These are phyloP conservation scores for Schlechtendalia chinensis DNA, from an alignment of 1,140 invertebrate genomes.

Conservation along the genomic window DNA sequence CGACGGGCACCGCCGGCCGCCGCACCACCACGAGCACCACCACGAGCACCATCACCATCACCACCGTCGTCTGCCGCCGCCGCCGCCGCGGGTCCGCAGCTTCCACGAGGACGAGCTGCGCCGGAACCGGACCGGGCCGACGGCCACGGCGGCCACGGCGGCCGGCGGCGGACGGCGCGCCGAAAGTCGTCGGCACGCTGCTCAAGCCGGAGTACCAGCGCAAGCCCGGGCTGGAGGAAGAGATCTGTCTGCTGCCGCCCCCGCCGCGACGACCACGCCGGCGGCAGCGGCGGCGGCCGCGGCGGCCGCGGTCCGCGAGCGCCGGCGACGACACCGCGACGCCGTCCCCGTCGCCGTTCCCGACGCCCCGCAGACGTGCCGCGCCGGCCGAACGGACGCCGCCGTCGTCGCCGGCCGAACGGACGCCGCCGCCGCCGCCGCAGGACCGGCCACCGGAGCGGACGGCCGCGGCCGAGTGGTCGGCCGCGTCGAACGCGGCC, in stretches of 20 bases:
- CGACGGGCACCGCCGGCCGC: background rate
- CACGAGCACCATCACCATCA: background rate
- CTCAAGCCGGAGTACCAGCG: conserved; percentile 32
- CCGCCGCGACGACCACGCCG: background rate
- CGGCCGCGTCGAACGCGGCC: conserved; percentile 34
- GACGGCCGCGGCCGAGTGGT: background rate
- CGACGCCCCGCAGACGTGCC: background rate
- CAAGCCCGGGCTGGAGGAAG: conserved; percentile 34
- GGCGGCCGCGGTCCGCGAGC: background rate
- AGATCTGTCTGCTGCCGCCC: conserved; percentile 33
- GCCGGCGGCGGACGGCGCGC: background rate
- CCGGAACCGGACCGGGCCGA: background rate
- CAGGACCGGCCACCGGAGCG: conserved; percentile 16
- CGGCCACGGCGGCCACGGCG: background rate
- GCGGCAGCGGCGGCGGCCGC: background rate
- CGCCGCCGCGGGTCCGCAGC: background rate
- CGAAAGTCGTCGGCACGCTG: conserved; percentile 10
- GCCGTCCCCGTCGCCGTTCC: background rate
- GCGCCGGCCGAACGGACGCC: no score
- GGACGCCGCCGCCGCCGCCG: background rate
- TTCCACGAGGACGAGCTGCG: conserved; percentile 45
- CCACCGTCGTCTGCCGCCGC: background rate
- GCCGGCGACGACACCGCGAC: background rate
- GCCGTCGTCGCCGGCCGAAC: background rate
- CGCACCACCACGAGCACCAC: background rate